Evolutionary conservation across 2,888 invertebrate genomes (phyloP).

Genomic region (Lagria hirta): DNA sequence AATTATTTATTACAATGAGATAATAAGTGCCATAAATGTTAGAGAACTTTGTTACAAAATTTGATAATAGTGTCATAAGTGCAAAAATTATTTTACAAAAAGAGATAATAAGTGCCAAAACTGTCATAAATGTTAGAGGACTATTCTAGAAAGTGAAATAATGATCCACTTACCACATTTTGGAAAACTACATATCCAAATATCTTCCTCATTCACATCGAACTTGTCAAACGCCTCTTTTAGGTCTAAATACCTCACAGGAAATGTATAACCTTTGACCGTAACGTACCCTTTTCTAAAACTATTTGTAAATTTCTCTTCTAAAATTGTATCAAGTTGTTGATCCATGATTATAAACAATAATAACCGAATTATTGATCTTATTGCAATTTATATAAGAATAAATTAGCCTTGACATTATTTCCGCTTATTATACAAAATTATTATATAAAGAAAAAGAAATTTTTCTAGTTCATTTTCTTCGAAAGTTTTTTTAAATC

Average conservation of each 20-base stretch:
- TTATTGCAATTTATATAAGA: conserved; percentile 13
- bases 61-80: too few relatives aligned
- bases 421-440: conserved; percentile 1
- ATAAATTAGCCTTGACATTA: conserved; percentile 8
- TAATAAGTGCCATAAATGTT: too few relatives aligned
- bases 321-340: conserved; percentile 37
- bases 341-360: too few relatives aligned
- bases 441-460: not conserved
- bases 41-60: too few relatives aligned
- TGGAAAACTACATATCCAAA: conserved; percentile 61
- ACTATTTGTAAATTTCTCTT: conserved; percentile 40
- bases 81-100: too few relatives aligned
- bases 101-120: too few relatives aligned
- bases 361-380: too few relatives aligned
- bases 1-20: too few relatives aligned
- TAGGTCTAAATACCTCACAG: conserved; percentile 51
- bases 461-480: too few relatives aligned
- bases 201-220: conserved; percentile 56
- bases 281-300: conserved; percentile 43
- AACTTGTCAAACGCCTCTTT: conserved; percentile 53
- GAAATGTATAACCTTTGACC: conserved; percentile 51
- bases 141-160: too few relatives aligned
- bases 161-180: conserved; percentile 55
- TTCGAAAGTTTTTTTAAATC: too few relatives aligned
- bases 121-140: not conserved